A percentile compares a stretch with the other conserved stretches of the same genome.
These are phyloP conservation scores for Troglohyphantes excavatus DNA, from an alignment of 2,888 invertebrate species.

Conservation along the genomic window DNA sequence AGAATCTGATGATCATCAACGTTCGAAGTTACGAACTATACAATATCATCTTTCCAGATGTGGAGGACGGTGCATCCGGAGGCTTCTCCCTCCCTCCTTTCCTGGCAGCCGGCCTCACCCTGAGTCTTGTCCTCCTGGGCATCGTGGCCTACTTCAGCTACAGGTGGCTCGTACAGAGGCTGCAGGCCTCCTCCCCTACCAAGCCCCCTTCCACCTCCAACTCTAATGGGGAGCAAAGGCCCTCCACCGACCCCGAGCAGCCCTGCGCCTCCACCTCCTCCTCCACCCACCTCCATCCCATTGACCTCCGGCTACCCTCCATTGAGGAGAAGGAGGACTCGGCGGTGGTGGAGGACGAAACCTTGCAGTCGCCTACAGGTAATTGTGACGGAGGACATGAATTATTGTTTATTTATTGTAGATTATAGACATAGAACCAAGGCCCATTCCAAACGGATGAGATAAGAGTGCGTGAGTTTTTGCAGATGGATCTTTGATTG, in stretches of 20 bases:
- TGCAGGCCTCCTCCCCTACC: conserved; percentile 64
- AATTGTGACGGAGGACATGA: too few species aligned
- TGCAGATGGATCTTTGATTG: too few species aligned
- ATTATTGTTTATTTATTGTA: too few species aligned
- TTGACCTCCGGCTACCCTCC: conserved; percentile 5
- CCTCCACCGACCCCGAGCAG: conserved; percentile 31
- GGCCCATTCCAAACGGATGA: too few species aligned
- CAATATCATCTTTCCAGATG: conserved; percentile 36
- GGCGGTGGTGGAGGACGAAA: not conserved
- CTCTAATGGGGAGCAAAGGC: too few species aligned
- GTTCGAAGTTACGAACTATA: not conserved
- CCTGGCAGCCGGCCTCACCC: conserved; percentile 64
- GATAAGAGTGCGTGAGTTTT: too few species aligned
- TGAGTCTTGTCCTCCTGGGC: conserved; percentile 74
- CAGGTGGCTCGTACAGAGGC: conserved; percentile 71
- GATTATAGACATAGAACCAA: too few species aligned
- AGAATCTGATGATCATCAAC: too few species aligned
- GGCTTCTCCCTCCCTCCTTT: conserved; percentile 69
- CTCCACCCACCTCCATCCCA: not conserved
- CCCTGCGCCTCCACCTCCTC: not conserved
- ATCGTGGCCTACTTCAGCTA: conserved; percentile 78
- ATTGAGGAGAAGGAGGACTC: conserved; percentile 37
- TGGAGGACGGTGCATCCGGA: conserved; percentile 32
- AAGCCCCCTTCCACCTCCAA: not conserved
- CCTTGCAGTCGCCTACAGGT: conserved; percentile 54